Evolutionary conservation across 2,113 vertebrate species (phyloP).

Genomic region (Lophura nycthemera): DNA sequence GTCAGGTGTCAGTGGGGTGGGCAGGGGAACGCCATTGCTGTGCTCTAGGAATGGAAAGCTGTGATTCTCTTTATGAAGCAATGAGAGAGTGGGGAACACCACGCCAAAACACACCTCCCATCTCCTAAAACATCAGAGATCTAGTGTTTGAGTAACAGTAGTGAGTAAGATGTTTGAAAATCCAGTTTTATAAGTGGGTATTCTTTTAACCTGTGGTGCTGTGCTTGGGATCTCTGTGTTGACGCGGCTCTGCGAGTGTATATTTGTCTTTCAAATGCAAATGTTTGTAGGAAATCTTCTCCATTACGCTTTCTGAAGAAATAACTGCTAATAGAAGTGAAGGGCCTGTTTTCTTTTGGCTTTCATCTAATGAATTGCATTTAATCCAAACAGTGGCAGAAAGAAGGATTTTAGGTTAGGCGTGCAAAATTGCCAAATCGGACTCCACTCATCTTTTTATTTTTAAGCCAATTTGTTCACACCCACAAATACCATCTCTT

Average conservation of each 20-base stretch:
- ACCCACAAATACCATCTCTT: slow-evolving; percentile 26
- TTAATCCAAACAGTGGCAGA: not conserved
- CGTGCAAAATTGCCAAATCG: slow-evolving; percentile 9
- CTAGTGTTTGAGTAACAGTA: slow-evolving; percentile 38
- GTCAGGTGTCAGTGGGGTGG: not conserved
- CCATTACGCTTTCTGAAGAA: slow-evolving; percentile 6
- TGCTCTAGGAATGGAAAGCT: not conserved
- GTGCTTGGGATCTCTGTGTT: slow-evolving; percentile 35
- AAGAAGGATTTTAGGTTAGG: slow-evolving; percentile 10
- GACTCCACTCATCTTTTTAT: slow-evolving; percentile 42
- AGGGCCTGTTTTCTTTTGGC: not conserved
- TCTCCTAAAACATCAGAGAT: not conserved
- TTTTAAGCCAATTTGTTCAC: slow-evolving; percentile 30
- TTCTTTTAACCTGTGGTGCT: slow-evolving; percentile 12
- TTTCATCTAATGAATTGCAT: slow-evolving; percentile 17
- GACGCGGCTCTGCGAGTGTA: not conserved
- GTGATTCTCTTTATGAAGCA: slow-evolving; percentile 5
- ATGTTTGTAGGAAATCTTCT: not conserved
- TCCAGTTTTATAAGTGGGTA: not conserved
- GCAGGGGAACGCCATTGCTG: not conserved
- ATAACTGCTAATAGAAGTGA: not conserved
- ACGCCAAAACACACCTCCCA: not conserved
- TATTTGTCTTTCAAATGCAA: slow-evolving; percentile 15
- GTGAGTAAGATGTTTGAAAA: slow-evolving; percentile 2
- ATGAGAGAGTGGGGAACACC: slow-evolving; percentile 6